These are phyloP conservation scores for Mastigias papua DNA, from an alignment of 30 jellyfish, hydroid and myxozoan species.

Conservation along the genomic window DNA sequence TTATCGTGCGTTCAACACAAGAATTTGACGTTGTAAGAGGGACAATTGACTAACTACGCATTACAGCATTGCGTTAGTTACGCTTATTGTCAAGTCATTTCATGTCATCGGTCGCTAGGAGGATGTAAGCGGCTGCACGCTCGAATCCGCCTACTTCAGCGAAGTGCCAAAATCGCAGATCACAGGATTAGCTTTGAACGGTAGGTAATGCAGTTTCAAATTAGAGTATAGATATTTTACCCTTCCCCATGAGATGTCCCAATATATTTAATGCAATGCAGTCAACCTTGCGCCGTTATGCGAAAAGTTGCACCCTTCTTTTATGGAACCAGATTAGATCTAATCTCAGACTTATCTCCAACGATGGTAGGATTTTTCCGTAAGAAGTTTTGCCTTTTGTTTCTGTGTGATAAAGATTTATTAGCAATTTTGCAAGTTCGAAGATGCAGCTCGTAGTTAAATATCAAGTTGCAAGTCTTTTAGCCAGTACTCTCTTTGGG, in stretches of 20 bases:
- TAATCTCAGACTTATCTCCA: constrained; percentile 37
- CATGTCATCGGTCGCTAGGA: neutral
- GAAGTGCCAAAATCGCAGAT: constrained; percentile 2
- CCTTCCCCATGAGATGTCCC: neutral
- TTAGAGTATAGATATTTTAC: neutral
- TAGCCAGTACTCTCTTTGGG: too few relatives aligned
- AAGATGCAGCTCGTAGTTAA: neutral
- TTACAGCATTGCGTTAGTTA: constrained; percentile 11
- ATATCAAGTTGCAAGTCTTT: neutral
- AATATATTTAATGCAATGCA: too few relatives aligned
- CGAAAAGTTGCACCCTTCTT: neutral
- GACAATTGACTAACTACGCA: constrained; percentile 44
- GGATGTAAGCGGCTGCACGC: neutral
- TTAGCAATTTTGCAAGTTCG: neutral
- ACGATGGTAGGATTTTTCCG: neutral
- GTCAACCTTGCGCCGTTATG: too few relatives aligned
- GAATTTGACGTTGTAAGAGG: constrained; percentile 50
- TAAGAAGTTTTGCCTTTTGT: constrained; percentile 6
- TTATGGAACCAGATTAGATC: constrained; percentile 30
- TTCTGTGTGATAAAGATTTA: neutral
- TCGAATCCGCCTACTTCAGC: constrained; percentile 20
- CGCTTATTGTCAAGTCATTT: constrained; percentile 11
- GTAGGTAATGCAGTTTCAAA: neutral
- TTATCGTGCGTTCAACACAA: constrained; percentile 44
- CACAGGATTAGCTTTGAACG: neutral